Evolutionary conservation across 1,140 invertebrate species (phyloP), one percentile per base, ranked within the genome.

Genomic region (Drusus annulatus): DNA sequence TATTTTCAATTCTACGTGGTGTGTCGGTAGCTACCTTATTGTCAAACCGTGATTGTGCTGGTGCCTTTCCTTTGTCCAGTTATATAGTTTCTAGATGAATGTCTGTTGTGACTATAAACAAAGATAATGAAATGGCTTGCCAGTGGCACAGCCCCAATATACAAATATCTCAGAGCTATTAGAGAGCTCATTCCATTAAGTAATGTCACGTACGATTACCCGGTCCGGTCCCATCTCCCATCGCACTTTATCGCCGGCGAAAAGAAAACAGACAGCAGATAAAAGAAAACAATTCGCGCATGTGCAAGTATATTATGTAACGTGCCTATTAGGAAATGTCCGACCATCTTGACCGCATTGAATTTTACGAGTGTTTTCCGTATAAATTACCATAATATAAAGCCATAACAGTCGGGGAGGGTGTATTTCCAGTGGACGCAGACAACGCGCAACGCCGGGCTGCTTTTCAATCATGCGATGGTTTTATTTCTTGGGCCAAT

Each of bases 301-400:
- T 63, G 65, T 17, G 58, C 36, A 77, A 23, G 31, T 65, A 45
- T 45, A 50, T 23, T 52, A 73, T 52, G 56, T 74, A 62, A 73
- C 78, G 52, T 73, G 50, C 68, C 78, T 79, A 79, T 79, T 79
- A 79, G 52, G 78, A 36, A 73, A 79, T 60, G 71, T 78, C 76
- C 23, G 75, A 79, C 80, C 80, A 83, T 83, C 82, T 83, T 83
- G 82, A 83, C 82, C 82, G 82, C 82, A 78, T 83, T 79, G 80
- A 81, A 81, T 81, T 83, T 83, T 83, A 83, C 82, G 82, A 83
- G 81, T 78, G 69, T 78, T 83, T 81, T 71, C 81, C 80, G 82
- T 81, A 83, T 83, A 83, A 74, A 83, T 83, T 83, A 77, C 82
- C 82, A 83, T 80, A 76, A 75, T 60, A 80, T 80, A 50, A 74